These are phyloP conservation scores for Acanthopleura granulata DNA, from an alignment of 2,888 invertebrate genomes.

Conservation along the genomic window DNA sequence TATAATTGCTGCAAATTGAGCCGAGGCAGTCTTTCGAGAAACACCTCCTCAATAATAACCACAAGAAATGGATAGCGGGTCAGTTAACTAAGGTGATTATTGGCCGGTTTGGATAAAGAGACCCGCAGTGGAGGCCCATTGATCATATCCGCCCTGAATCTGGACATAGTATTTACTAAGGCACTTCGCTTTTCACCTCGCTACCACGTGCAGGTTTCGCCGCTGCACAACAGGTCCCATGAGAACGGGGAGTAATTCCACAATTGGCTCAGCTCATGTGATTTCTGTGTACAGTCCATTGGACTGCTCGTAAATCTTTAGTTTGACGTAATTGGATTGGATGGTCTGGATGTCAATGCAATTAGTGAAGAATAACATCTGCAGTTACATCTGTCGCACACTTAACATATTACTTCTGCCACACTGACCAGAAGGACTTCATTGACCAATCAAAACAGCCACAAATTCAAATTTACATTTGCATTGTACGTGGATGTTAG, in stretches of 20 bases:
- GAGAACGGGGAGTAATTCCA: background rate
- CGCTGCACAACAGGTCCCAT: background rate
- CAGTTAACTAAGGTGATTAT: conserved; percentile 6
- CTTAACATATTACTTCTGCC: background rate
- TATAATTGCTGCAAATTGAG: too few species aligned
- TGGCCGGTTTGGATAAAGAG: background rate
- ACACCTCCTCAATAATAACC: background rate
- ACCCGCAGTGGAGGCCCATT: background rate
- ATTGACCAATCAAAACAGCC: too few species aligned
- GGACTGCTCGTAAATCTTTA: background rate
- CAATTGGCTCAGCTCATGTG: background rate
- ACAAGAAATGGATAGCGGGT: background rate
- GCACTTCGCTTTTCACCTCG: background rate
- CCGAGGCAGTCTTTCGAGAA: too few species aligned
- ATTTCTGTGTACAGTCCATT: conserved; percentile 2
- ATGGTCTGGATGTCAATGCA: conserved; percentile 3
- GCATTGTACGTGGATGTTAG: too few species aligned
- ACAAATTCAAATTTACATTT: too few species aligned
- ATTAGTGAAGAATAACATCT: background rate
- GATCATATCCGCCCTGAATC: background rate
- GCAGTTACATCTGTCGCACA: background rate
- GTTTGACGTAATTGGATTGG: conserved; percentile 8
- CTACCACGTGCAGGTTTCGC: background rate
- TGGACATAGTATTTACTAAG: background rate
- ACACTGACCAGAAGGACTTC: too few species aligned